These are phyloP conservation scores for Volucella inflata DNA, from an alignment of 2,888 invertebrate genomes.

Conservation along the genomic window DNA sequence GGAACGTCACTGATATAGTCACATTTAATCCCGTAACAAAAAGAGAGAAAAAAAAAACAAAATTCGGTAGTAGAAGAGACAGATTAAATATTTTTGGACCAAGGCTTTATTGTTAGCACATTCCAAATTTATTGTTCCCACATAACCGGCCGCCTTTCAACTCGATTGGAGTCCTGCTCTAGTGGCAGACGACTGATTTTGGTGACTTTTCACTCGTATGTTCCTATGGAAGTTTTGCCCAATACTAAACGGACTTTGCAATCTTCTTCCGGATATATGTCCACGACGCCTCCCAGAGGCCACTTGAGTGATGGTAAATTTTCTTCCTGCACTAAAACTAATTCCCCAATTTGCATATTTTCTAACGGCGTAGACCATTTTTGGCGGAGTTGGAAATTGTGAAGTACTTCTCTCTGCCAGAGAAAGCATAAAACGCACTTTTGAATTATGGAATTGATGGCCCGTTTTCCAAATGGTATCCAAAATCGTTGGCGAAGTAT, in stretches of 20 bases:
- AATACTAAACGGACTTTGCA: not conserved
- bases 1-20: too few species aligned
- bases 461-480: not conserved
- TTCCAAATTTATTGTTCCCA: too few species aligned
- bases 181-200: too few species aligned
- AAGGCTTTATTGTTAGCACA: too few species aligned
- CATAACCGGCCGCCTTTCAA: too few species aligned
- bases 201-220: not conserved
- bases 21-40: too few species aligned
- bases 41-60: too few species aligned
- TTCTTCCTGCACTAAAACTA: not conserved
- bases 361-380: not conserved
- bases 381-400: not conserved
- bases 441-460: too few species aligned
- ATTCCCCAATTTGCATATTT: not conserved
- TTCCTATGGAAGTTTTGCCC: not conserved
- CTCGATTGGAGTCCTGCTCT: too few species aligned
- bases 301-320: not conserved
- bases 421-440: too few species aligned
- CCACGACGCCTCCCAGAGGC: not conserved
- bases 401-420: not conserved
- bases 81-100: too few species aligned
- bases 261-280: not conserved
- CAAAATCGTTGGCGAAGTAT: conserved; percentile 2
- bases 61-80: too few species aligned